These are phyloP conservation scores for Poeciliopsis turrubarensis DNA, from an alignment of 2,113 vertebrate genomes.

Conservation along the genomic window DNA sequence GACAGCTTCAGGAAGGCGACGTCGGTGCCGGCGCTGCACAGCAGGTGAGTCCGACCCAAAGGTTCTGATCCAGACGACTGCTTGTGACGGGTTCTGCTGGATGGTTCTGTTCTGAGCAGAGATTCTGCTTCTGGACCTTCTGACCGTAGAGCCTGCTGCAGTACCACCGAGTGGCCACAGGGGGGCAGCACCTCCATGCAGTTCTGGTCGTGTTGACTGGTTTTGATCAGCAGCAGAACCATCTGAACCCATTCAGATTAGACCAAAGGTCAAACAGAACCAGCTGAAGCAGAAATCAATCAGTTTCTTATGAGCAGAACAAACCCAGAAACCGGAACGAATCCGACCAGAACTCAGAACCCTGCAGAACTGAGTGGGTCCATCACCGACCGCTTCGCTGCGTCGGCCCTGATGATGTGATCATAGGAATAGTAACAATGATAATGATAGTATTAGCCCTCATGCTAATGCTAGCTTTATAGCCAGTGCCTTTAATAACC, in stretches of 20 bases:
- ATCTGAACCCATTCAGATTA: background rate
- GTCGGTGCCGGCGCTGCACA: constrained; percentile 57
- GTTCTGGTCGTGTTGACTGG: background rate
- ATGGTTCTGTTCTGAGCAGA: no score
- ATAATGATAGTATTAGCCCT: no score
- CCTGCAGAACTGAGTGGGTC: no score
- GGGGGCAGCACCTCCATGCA: background rate
- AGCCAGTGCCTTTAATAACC: no score
- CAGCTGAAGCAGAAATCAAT: background rate
- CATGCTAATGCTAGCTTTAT: no score
- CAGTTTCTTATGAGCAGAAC: no score
- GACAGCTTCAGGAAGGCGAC: constrained; percentile 65
- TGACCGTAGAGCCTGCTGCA: constrained; percentile 4
- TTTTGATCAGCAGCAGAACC: background rate
- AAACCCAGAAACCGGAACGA: no score
- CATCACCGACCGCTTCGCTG: no score
- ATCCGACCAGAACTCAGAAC: no score
- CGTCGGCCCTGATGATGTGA: no score
- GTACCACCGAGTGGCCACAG: constrained; percentile 7
- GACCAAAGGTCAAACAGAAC: background rate
- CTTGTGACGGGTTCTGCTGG: no score
- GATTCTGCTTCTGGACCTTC: background rate
- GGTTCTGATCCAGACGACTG: background rate
- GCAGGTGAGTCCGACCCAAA: constrained; percentile 50
- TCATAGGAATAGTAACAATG: no score